Evolutionary conservation across 2,888 invertebrate genomes (phyloP), one percentile per base, ranked within the genome.

Genomic region (Pegoplata infirma): DNA sequence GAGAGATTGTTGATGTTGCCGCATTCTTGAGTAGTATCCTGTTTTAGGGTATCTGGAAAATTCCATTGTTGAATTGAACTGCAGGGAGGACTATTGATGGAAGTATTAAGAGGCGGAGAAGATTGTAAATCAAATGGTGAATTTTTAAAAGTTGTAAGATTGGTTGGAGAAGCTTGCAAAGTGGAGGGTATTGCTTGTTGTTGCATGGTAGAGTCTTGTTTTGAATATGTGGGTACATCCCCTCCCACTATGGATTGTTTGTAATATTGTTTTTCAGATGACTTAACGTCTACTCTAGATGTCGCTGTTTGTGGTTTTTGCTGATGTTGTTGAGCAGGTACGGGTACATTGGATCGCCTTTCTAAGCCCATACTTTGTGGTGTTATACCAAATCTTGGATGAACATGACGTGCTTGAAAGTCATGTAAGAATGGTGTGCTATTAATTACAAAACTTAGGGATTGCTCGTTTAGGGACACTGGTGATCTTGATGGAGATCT

Each of bases 341-440:
- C n/a, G 6, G 25, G 19, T 8, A 14, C 3, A 14, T n/a, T n/a
- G 5, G n/a, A 7, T 23, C 44, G 12, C n/a, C n/a, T 23, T 14
- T 59, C 63, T 21, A 63, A 49, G 12, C 51, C 51, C 17, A 49
- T 28, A 51, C 6, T 63, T 21, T 16, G n/a, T 49, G 63, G 49
- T 12, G 63, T 51, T 10, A 63, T 25, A 1, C n/a, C 7, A 36
- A 63, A 63, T 36, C 63, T 49, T 2, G 8, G 8, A 61, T 47
- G 47, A 21, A 5, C 17, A n/a, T 10, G 10, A 10, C 3, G 32
- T 32, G 1, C 10, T 10, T 8, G 10, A 1, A 36, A 63, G 51
- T 36, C 63, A 21, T n/a, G 8, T 5, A 61, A 28, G 47, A n/a
- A 0, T 2, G 1, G 1, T 1, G 8, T 32, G 8, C 17, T 2